Evolutionary conservation across 35 echinoderm and acorn worm species (phyloP).

Genomic region (Strongylocentrotus purpuratus): DNA sequence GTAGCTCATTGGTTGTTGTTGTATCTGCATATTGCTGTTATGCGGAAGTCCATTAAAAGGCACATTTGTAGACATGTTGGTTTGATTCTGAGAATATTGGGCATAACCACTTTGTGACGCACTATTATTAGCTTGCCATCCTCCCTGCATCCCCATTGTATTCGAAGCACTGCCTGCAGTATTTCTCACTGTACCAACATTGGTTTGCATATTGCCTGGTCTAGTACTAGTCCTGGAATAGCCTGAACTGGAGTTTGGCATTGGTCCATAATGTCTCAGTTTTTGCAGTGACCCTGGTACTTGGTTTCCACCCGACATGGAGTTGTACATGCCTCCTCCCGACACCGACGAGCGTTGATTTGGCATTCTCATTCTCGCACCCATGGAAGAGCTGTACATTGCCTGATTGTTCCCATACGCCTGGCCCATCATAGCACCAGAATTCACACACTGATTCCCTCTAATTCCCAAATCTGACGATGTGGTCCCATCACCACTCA

Average conservation of each 20-base stretch:
- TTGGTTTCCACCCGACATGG: constrained; percentile 30
- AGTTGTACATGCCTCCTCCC: background rate
- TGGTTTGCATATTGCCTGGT: background rate
- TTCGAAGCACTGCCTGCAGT: constrained; percentile 21
- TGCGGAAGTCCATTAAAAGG: constrained; percentile 41
- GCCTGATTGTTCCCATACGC: constrained; percentile 39
- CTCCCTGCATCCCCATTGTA: constrained; percentile 20
- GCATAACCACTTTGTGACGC: background rate
- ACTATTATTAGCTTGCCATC: constrained; percentile 22
- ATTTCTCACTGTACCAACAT: constrained; percentile 26
- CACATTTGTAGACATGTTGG: constrained; percentile 25
- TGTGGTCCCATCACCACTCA: background rate
- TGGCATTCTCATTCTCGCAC: constrained; percentile 35
- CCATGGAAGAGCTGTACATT: constrained; percentile 28
- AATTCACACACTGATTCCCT: constrained; percentile 47
- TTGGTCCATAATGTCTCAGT: constrained; percentile 71
- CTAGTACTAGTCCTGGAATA: constrained; percentile 32
- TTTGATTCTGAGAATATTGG: constrained; percentile 16
- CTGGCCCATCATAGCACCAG: constrained; percentile 43
- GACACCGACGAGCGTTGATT: constrained; percentile 19
- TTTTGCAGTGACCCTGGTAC: constrained; percentile 50
- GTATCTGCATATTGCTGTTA: constrained; percentile 32
- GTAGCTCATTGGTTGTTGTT: constrained; percentile 47
- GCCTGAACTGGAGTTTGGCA: constrained; percentile 55
- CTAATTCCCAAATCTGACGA: background rate